These are phyloP conservation scores for Neotragus pygmaeus DNA, from an alignment of 2,113 vertebrate species.

Conservation along the genomic window DNA sequence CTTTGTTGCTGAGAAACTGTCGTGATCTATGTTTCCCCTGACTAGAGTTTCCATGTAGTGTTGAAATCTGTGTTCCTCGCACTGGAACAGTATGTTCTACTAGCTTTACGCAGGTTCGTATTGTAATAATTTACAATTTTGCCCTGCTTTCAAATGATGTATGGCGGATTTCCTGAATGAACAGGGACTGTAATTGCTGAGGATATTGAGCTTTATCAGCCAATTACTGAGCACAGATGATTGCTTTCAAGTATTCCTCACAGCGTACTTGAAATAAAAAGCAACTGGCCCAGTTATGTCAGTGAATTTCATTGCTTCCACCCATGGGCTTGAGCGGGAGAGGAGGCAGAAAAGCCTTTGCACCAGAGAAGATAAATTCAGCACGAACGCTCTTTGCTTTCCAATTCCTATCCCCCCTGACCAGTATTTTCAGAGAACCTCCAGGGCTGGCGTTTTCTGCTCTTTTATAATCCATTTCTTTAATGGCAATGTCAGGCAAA, in stretches of 20 bases:
- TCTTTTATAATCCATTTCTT: conserved; percentile 65
- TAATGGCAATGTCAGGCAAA: conserved; percentile 41
- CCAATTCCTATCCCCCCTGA: conserved; percentile 45
- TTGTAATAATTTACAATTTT: conserved; percentile 69
- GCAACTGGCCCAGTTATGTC: conserved; percentile 54
- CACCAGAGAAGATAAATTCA: conserved; percentile 66
- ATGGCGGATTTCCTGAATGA: conserved; percentile 67
- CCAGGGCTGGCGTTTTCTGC: not conserved
- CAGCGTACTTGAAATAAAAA: conserved; percentile 66
- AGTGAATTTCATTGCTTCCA: conserved; percentile 61
- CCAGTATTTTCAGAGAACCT: conserved; percentile 6
- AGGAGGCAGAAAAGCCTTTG: conserved; percentile 53
- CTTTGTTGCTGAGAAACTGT: not conserved
- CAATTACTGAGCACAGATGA: conserved; percentile 63
- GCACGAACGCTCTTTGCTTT: conserved; percentile 26
- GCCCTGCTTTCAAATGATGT: conserved; percentile 63
- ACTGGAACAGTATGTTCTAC: conserved; percentile 30
- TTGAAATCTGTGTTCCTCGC: conserved; percentile 39
- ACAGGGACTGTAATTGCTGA: conserved; percentile 35
- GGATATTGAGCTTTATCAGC: conserved; percentile 64
- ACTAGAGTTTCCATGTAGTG: not conserved
- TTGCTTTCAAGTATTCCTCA: conserved; percentile 57
- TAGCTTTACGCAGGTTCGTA: conserved; percentile 29
- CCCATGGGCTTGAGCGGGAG: conserved; percentile 56
- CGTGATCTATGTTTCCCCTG: not conserved